phyloP scores from a whole-genome alignment of 2,797 vertebrate genomes.

The Bradypodion ventrale region DNA sequence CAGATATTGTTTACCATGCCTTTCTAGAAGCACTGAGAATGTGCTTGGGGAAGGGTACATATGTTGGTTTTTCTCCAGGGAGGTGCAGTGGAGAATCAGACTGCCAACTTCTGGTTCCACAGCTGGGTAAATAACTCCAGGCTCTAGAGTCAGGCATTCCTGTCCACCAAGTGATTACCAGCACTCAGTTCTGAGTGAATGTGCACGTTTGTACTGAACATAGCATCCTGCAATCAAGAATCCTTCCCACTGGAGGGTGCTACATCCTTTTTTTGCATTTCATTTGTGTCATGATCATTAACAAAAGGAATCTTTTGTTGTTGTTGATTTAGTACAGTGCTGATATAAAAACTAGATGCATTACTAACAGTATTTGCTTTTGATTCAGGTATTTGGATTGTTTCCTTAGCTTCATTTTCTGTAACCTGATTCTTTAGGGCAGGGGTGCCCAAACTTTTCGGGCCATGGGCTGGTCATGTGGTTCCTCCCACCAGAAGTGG shows the following conservation, averaged over 20 bases:
- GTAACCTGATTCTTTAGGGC: not conserved
- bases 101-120: too few relatives aligned
- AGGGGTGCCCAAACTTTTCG: too few relatives aligned
- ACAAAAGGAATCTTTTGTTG: not conserved
- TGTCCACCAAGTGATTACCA: too few relatives aligned
- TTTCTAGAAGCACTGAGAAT: too few relatives aligned
- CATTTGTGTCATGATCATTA: not conserved
- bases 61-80: too few relatives aligned
- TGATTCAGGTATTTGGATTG: not conserved
- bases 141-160: too few relatives aligned
- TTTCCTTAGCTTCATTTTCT: constrained; percentile 38
- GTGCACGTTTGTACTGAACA: rapidly evolving
- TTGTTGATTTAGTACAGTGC: not conserved
- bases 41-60: too few relatives aligned
- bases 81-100: too few relatives aligned
- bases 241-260: constrained; percentile 44
- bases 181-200: not conserved
- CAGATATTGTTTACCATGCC: too few relatives aligned
- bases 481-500: too few relatives aligned
- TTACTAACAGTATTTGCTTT: not conserved
- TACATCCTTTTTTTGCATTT: not conserved
- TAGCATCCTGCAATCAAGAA: constrained; percentile 4
- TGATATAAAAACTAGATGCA: not conserved
- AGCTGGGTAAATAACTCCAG: too few relatives aligned
- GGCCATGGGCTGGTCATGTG: too few relatives aligned